phyloP scores from a whole-genome alignment of 2,113 vertebrate species.

The Kryptolebias marmoratus region DNA sequence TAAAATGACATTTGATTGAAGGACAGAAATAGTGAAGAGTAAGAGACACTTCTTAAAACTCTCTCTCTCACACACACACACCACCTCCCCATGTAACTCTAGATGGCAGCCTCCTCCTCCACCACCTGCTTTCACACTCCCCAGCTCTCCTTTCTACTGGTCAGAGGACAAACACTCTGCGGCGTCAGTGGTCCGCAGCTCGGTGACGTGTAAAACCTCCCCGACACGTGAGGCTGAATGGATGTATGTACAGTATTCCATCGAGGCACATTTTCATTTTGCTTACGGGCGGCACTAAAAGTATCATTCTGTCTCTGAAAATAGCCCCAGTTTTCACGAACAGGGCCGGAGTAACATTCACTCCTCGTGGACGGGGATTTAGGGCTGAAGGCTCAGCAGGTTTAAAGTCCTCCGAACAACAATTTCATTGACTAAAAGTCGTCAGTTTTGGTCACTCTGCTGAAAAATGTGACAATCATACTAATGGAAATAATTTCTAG shows the following conservation, averaged over 20 bases:
- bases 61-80: conserved; percentile 15
- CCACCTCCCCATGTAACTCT: conserved; percentile 50
- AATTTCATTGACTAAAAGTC: too few species aligned
- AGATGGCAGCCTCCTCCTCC: conserved; percentile 42
- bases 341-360: not conserved
- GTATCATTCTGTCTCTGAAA: not conserved
- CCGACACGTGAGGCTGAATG: conserved; percentile 24
- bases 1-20: conserved; percentile 55
- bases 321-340: not conserved
- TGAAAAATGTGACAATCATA: not conserved
- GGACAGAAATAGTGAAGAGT: conserved; percentile 62
- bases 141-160: conserved; percentile 35
- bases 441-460: not conserved
- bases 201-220: conserved; percentile 11
- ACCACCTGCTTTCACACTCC: conserved; percentile 45
- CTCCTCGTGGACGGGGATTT: not conserved
- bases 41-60: conserved; percentile 21
- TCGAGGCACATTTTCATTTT: conserved; percentile 38
- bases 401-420: not conserved
- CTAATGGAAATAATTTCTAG: too few species aligned
- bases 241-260: conserved; percentile 44
- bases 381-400: not conserved
- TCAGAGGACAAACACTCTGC: conserved; percentile 14
- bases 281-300: conserved; percentile 2
- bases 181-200: conserved; percentile 39